These are phyloP conservation scores for Saccostrea glomerata DNA, from an alignment of 1,140 invertebrate genomes.

Conservation along the genomic window DNA sequence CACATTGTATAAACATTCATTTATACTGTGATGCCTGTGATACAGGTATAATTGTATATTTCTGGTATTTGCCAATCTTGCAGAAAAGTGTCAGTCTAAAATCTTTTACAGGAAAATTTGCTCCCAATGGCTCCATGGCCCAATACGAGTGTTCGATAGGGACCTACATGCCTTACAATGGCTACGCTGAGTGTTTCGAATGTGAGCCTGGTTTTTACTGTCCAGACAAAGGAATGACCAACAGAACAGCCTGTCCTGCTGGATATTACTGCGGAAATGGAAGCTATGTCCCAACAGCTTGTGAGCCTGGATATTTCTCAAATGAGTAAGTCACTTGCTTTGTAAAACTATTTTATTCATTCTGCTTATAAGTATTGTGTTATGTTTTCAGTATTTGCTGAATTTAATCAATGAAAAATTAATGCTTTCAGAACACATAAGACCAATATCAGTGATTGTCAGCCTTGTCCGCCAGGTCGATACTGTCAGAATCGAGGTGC, in stretches of 20 bases:
- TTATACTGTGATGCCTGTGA: no score
- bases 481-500: conserved; percentile 73
- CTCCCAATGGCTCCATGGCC: conserved; percentile 70
- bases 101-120: conserved; percentile 69
- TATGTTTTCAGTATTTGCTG: neutral
- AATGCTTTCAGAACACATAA: conserved; percentile 64
- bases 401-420: neutral
- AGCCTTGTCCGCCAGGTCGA: conserved; percentile 69
- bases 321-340: conserved; percentile 62
- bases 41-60: no score
- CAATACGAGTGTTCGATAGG: conserved; percentile 71
- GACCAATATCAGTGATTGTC: conserved; percentile 69
- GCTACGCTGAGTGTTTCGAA: conserved; percentile 63
- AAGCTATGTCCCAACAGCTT: conserved; percentile 67
- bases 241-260: conserved; percentile 69
- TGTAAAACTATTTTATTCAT: neutral
- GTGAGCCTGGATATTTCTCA: conserved; percentile 74
- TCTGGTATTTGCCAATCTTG: no score
- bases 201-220: conserved; percentile 75
- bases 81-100: no score
- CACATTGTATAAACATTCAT: no score
- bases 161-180: conserved; percentile 70
- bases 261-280: conserved; percentile 75
- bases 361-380: neutral
- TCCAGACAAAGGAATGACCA: conserved; percentile 72